phyloP scores from a whole-genome alignment of 2,113 vertebrate species.

The Raphicerus campestris region DNA sequence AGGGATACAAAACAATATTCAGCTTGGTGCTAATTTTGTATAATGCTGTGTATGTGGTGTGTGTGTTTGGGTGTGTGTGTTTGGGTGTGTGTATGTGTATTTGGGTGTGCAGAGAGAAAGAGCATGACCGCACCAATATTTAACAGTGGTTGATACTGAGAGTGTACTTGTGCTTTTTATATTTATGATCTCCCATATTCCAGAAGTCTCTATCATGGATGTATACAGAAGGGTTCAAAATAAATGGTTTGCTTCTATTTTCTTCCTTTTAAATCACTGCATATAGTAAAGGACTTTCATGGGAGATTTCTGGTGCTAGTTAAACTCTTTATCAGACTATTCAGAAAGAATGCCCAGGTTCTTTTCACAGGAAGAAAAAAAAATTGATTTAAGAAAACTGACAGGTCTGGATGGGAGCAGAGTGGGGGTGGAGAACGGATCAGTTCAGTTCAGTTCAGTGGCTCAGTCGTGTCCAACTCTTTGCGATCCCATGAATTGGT shows the following conservation, averaged over 20 bases:
- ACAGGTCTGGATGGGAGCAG: not conserved
- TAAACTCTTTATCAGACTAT: not conserved
- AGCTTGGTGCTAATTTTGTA: not conserved
- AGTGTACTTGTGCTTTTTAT: not conserved
- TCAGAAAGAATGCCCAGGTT: not conserved
- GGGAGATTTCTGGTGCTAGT: not conserved
- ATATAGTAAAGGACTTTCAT: not conserved
- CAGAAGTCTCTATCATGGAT: not conserved
- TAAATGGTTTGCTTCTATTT: not conserved
- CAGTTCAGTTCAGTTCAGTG: no score
- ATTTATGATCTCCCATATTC: not conserved
- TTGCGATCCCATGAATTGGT: no score
- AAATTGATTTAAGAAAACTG: not conserved
- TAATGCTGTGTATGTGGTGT: not conserved
- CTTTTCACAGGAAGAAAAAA: not conserved
- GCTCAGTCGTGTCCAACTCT: no score
- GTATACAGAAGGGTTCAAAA: not conserved
- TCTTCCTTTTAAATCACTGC: not conserved
- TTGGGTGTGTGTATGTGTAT: rapidly evolving
- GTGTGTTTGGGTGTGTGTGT: rapidly evolving
- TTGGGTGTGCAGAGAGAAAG: not conserved
- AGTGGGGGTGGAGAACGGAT: not conserved
- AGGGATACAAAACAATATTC: not conserved
- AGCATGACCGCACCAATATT: rapidly evolving
- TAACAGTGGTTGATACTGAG: not conserved